Percentiles rank a stretch among this genome's conserved stretches.
phyloP scores from a whole-genome alignment of 2,797 vertebrate genomes.

The Poliocrania exsul region DNA sequence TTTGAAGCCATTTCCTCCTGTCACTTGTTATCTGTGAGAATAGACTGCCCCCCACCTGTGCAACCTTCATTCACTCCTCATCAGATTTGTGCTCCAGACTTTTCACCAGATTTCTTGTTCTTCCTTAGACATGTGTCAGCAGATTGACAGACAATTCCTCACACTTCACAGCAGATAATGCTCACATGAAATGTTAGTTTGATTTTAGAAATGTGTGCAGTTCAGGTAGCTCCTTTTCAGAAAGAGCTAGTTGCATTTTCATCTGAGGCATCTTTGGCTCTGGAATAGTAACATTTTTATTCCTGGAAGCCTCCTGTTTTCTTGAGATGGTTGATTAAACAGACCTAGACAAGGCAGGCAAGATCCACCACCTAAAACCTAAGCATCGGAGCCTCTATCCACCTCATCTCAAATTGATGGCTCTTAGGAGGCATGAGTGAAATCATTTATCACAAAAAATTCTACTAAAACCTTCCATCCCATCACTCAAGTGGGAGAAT shows the following conservation, averaged over 20 bases:
- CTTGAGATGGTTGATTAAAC: background rate
- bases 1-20: background rate
- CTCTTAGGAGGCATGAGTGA: background rate
- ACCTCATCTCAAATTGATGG: background rate
- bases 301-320: background rate
- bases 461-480: background rate
- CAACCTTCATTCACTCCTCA: background rate
- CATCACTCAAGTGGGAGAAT: background rate
- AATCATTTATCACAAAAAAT: background rate
- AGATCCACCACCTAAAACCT: background rate
- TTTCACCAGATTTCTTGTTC: background rate
- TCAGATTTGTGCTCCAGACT: background rate
- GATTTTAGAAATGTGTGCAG: background rate
- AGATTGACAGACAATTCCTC: background rate
- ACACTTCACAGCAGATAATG: background rate
- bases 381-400: background rate
- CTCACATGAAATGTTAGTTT: background rate
- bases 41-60: accelerated
- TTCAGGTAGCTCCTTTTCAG: background rate
- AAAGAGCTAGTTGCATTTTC: background rate
- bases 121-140: background rate
- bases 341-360: background rate
- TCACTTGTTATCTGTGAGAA: background rate
- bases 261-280: background rate
- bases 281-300: background rate